Evolutionary conservation across 1,140 invertebrate genomes (phyloP).

Genomic region (Oedothorax gibbosus): DNA sequence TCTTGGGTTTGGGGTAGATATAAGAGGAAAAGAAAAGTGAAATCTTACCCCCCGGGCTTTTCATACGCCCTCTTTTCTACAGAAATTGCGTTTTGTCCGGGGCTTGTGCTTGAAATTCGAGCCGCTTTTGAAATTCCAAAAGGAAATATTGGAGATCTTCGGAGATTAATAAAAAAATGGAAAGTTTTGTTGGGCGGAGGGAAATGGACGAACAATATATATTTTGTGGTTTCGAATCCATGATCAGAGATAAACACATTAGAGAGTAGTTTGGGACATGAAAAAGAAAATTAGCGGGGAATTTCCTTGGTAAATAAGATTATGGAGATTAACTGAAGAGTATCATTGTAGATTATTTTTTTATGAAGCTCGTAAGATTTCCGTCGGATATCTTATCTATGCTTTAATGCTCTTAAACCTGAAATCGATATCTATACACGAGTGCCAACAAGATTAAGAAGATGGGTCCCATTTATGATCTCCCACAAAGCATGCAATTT

Average conservation of each 20-base stretch:
- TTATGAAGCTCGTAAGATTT: too few species aligned
- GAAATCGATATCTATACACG: too few species aligned
- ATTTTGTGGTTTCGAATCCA: background rate
- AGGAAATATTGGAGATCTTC: background rate
- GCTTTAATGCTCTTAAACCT: too few species aligned
- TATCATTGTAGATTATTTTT: too few species aligned
- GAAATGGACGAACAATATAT: background rate
- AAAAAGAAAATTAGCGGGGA: background rate
- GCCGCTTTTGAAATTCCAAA: slow-evolving; percentile 8
- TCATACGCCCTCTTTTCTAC: background rate
- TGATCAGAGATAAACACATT: slow-evolving; percentile 18
- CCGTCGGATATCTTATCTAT: too few species aligned
- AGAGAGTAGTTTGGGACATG: background rate
- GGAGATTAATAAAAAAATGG: too few species aligned
- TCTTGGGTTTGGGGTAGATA: background rate
- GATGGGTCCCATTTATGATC: too few species aligned
- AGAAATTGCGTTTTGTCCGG: slow-evolving; percentile 10
- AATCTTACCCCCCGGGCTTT: slow-evolving; percentile 5
- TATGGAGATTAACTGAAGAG: background rate
- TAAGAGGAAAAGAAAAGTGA: slow-evolving; percentile 5
- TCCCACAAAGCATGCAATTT: too few species aligned
- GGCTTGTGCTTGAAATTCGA: slow-evolving; percentile 18
- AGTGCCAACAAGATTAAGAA: too few species aligned
- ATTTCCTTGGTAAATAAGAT: background rate
- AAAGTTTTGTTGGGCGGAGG: background rate